Evolutionary conservation across 2,113 vertebrate species (phyloP), one percentile per base, ranked within the genome.

Genomic region (Opisthocomus hoazin): DNA sequence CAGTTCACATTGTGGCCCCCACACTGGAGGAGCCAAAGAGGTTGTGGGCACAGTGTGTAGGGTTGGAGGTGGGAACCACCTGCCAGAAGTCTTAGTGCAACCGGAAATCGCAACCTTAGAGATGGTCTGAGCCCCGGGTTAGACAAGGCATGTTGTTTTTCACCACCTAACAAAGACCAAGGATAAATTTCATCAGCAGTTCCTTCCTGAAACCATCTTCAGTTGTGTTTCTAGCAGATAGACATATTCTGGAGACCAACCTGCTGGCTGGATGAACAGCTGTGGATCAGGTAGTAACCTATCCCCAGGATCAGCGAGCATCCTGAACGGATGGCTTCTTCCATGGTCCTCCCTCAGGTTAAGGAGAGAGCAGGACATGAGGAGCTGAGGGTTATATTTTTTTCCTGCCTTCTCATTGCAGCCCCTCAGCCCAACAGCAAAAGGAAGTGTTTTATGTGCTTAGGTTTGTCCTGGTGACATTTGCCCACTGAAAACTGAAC

Each of bases 31-130:
- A 83, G 16, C 8, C 68, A 81, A 36, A 0, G 10, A 48, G 9
- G 14, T 0, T 39, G 21, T n/a, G 58, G 16, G 14, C 14, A 29
- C 10, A 60, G 29, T 10, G 18, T 19, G 37, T 6, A 1, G 2
- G 19, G 1, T 4, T 4, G 6, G 4, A 8, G 3, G 7, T 41
- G 26, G 80, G 76, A 86, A 54, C 15, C 6, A 65, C 16, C 8
- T 39, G 11, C 13, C 50, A 71, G 22, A 6, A 37, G 58, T 13
- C 61, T 87, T 54, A 68, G 12, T 51, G 66, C 30, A 32, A 32
- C 34, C 57, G n/a, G 41, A 78, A 87, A 54, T 9, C 1, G 2
- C 21, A 63, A 9, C 19, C 37, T 85, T 57, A 54, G 34, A 68
- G 39, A 50, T 8, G 87, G 15, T 11, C 41, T 23, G n/a, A 61